phyloP scores from a whole-genome alignment of 2,113 vertebrate genomes.

The Prinia subflava region DNA sequence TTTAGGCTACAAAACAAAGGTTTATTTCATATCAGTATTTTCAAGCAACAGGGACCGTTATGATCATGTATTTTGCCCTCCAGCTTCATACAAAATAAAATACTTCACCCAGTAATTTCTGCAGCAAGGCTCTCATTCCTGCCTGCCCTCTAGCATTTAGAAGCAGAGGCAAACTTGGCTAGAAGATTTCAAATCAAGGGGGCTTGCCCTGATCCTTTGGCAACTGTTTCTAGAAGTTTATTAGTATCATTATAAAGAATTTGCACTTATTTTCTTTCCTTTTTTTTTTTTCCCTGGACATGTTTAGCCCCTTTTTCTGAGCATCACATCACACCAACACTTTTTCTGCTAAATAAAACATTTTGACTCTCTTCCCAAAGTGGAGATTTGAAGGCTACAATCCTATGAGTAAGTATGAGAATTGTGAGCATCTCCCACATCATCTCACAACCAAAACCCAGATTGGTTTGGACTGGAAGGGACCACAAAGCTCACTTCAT shows the following conservation, averaged over 20 bases:
- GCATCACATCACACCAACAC: neutral
- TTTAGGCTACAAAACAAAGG: neutral
- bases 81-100: neutral
- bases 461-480: neutral
- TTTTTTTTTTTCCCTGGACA: neutral
- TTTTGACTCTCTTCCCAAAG: neutral
- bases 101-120: neutral
- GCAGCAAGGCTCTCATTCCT: neutral
- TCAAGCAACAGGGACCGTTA: neutral
- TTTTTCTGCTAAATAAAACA: neutral
- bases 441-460: neutral
- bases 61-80: neutral
- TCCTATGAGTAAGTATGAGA: neutral
- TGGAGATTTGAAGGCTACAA: neutral
- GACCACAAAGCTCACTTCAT: rapidly evolving
- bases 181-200: neutral
- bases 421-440: neutral
- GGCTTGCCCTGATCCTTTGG: neutral
- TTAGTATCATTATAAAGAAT: neutral
- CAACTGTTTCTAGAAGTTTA: neutral
- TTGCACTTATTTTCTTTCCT: neutral
- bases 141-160: neutral
- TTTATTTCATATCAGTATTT: neutral
- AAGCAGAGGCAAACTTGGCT: neutral
- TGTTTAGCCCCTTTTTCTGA: neutral